Conservation (phyloP, 1,140 invertebrate genomes). For the Chelonus insularis region DNA sequence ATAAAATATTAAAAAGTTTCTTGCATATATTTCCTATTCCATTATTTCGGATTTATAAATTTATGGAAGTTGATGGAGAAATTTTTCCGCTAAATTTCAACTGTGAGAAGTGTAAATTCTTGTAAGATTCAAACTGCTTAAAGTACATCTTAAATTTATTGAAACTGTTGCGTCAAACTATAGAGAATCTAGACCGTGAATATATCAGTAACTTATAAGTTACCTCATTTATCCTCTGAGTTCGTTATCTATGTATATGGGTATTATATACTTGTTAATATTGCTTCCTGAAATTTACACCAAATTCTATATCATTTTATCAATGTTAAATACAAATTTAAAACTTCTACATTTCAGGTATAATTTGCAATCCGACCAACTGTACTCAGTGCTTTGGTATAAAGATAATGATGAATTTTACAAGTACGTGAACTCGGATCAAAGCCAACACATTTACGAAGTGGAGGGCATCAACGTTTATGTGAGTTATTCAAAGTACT, state of each 20-base stretch:
- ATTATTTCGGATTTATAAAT: not conserved
- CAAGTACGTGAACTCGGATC: constrained; percentile 68
- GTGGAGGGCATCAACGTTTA: constrained; percentile 76
- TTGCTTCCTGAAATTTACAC: too few species aligned
- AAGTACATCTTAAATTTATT: constrained; percentile 8
- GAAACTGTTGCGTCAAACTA: not conserved
- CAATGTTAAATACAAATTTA: too few species aligned
- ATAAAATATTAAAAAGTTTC: too few species aligned
- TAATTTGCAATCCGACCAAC: constrained; percentile 63
- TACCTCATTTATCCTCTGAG: constrained; percentile 19
- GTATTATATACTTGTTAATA: too few species aligned
- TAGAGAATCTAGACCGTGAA: not conserved
- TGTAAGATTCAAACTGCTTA: constrained; percentile 5
- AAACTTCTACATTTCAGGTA: constrained; percentile 52
- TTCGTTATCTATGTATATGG: constrained; percentile 27
- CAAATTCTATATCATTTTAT: too few species aligned
- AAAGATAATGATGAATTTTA: constrained; percentile 88
- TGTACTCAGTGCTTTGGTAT: constrained; percentile 88
- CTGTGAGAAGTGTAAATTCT: constrained; percentile 1
- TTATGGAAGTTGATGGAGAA: too few species aligned
- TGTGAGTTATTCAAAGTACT: constrained; percentile 64
- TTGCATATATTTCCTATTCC: too few species aligned
- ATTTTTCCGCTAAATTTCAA: not conserved
- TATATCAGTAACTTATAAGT: not conserved
- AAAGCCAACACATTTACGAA: constrained; percentile 67